Conservation (phyloP, 2,888 invertebrate species). For the Epirrhoe alternata region DNA sequence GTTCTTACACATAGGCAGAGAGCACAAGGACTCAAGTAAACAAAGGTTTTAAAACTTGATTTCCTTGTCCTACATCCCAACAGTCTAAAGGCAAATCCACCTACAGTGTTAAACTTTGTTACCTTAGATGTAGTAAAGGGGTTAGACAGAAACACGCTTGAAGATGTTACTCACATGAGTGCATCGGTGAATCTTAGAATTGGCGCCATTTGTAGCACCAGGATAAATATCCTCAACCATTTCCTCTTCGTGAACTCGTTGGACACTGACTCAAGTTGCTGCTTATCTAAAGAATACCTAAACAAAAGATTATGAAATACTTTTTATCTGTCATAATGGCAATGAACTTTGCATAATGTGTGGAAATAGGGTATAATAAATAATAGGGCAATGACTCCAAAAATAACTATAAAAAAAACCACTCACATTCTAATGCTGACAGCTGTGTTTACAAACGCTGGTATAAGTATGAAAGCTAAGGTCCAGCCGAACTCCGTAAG, state of each 20-base stretch:
- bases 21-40: no score
- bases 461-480: constrained; percentile 88
- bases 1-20: no score
- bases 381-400: neutral
- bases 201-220: constrained; percentile 90
- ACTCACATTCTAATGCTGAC: constrained; percentile 90
- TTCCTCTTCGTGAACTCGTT: constrained; percentile 85
- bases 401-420: constrained; percentile 12
- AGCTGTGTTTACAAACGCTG: constrained; percentile 90
- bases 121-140: no score
- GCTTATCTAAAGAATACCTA: constrained; percentile 84
- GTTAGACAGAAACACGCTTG: no score
- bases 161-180: constrained; percentile 67
- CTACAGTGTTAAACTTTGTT: no score
- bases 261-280: constrained; percentile 77
- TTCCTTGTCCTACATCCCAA: no score
- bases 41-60: no score
- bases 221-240: constrained; percentile 85
- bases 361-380: neutral
- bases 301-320: neutral
- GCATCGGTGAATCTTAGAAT: constrained; percentile 88
- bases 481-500: constrained; percentile 88
- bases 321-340: neutral
- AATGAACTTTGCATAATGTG: neutral
- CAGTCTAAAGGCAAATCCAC: no score